Base-by-base conservation (phyloP, 2,797 vertebrate genomes). In the Diglossa cyanea region DNA sequence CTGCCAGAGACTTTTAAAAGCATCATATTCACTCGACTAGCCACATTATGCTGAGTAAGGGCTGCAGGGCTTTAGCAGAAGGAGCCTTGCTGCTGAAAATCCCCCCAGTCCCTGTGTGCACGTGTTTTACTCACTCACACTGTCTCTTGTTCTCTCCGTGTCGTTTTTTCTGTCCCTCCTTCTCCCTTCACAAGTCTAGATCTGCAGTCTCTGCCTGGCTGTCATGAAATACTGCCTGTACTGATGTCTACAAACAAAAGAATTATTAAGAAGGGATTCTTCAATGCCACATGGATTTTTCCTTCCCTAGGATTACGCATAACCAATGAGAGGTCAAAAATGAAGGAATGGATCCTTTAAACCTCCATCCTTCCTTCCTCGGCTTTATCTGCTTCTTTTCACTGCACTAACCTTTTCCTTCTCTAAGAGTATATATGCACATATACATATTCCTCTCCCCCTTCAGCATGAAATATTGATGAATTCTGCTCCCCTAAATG, bases 401-500 rank as follows among this genome's bases (percentile, higher is more conserved):
- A 45, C 53, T 0, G 1, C 53, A 60, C 76, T 91, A 95, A 84
- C 68, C 54, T 87, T 95, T 92, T 83, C 42, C 62, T 88, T 86
- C 60, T 68, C 71, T 40, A 76, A 72, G 33, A 71, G 50, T 62
- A 77, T 87, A 70, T 77, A 81, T 54, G 79, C 57, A 80, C 35
- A 81, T 61, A 67, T 48, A 66, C 63, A 57, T 62, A 92, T 47
- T 60, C 11, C 39, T 68, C 82, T 50, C 50, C 25, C 66, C 65
- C 75, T 72, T 94, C 94, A 84, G 91, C 48, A 55, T 96, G 92
- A 95, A 97, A 96, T 97, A 96, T 90, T 95, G 95, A 97, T 96
- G 93, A 97, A 94, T 88, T 76, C 83, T 96, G 79, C 92, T 93
- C 85, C 95, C 93, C 84, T 71, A 93, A 95, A 97, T 89, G 60